Base-by-base conservation (phyloP, 2,888 invertebrate genomes). In the Sinohyriopsis cumingii region DNA sequence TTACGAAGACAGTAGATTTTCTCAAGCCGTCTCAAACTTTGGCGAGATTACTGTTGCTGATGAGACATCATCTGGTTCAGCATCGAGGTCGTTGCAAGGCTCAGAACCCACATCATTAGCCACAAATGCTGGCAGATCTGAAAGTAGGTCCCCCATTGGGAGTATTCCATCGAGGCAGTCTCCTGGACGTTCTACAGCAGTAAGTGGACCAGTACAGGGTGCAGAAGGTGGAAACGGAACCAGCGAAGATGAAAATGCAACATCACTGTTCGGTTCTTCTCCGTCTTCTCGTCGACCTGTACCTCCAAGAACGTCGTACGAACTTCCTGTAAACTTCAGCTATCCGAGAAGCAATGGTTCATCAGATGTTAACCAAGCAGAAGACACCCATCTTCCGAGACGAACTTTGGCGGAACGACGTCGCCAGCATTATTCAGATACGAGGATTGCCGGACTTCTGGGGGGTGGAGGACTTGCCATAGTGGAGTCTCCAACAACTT, bases 1-100 rank as follows among this genome's bases (percentile, higher is more conserved):
- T 19, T 79, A 82, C 60, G 86, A 87, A 60, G 86, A 86, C 54
- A 84, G 85, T 62, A 77, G 83, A 60, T 72, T 87, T 24, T 79
- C 83, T 57, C 77, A 82, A 54, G 78, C 78, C 6, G 87, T 87
- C 60, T 75, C 79, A 22, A 85, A 84, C 71, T 85, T 86, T 72
- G 86, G 87, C 15, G 82, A 86, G 45, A 59, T 79, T 20, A 61
- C 66, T n/a, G 66, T 73, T 24, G 66, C 63, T 55, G 75, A 70
- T 59, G 63, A 45, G 2, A 45, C 68, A 45, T 20, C 64, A 59
- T 45, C 45, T 45, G 45, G 3, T 45, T 45, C 45, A 15, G 19
- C 24, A 19, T 19, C 59, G 4, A 63, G 61, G 20, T 24, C 28
- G 12, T 22, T 53, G 25, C 63, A 45, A 33, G 63, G 62, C 20